A percentile compares a stretch with the other conserved stretches of the same genome.
Evolutionary conservation across 2,113 vertebrate species (phyloP).

Genomic region (Theristicus caerulescens): DNA sequence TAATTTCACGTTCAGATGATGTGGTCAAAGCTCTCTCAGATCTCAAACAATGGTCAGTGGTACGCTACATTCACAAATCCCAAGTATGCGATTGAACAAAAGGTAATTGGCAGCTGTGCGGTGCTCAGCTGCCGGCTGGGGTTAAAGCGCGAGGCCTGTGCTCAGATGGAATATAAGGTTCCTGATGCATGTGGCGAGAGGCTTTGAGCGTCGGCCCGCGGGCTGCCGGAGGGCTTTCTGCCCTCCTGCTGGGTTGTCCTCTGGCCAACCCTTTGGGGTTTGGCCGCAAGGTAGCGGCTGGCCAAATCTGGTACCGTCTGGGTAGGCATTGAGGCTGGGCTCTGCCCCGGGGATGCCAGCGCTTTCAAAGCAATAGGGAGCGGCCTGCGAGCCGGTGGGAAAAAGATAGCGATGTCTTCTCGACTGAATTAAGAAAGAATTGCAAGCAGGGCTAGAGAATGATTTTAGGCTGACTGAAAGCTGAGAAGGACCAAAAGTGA

Average conservation of each 20-base stretch:
- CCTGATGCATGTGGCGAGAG: accelerated
- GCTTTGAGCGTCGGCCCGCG: accelerated
- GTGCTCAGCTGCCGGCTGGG: too few relatives aligned
- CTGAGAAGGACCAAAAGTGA: neutral
- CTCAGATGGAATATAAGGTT: accelerated
- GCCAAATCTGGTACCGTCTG: accelerated
- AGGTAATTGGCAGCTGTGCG: too few relatives aligned
- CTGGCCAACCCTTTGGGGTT: too few relatives aligned
- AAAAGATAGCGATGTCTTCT: accelerated
- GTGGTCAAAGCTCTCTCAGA: neutral
- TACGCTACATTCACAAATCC: accelerated
- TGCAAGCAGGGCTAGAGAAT: neutral
- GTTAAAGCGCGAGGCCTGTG: too few relatives aligned
- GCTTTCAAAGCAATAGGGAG: neutral
- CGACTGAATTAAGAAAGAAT: neutral
- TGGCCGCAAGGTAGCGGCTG: accelerated
- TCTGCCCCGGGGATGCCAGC: accelerated
- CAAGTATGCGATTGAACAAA: neutral
- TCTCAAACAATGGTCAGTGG: neutral
- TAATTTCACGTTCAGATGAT: accelerated
- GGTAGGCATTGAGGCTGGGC: too few relatives aligned
- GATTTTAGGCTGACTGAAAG: neutral
- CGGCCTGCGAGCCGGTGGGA: neutral
- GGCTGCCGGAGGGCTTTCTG: accelerated
- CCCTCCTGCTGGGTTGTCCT: too few relatives aligned